A percentile compares a stretch with the other conserved stretches of the same genome.
Evolutionary conservation across 2,888 invertebrate species (phyloP).

Genomic region (Pollenia angustigena): DNA sequence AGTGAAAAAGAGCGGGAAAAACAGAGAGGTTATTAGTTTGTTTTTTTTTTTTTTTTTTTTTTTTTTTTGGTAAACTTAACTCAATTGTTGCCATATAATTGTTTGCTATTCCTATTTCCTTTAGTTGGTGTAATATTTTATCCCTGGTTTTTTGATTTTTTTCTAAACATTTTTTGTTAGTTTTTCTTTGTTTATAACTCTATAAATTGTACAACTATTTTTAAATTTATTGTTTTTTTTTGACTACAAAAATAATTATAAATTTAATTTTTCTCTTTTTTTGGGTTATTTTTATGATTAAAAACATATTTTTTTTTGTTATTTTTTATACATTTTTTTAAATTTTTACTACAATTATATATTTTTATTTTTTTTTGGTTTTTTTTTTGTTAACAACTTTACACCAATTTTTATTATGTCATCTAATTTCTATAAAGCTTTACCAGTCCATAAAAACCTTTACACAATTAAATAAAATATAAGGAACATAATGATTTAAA

Average conservation of each 20-base stretch:
- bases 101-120: conserved; percentile 37
- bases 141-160: conserved; percentile 59
- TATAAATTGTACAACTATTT: conserved; percentile 66
- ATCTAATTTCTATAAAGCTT: conserved; percentile 75
- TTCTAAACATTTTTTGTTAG: conserved; percentile 40
- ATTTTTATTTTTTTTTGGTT: neutral
- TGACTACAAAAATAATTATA: conserved; percentile 74
- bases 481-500: conserved; percentile 5
- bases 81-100: conserved; percentile 25
- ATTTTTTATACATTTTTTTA: conserved; percentile 63
- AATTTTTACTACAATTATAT: conserved; percentile 51
- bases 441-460: conserved; percentile 67
- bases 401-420: conserved; percentile 67
- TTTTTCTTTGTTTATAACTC: conserved; percentile 46
- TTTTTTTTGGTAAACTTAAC: neutral
- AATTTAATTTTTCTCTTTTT: conserved; percentile 73
- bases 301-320: conserved; percentile 49
- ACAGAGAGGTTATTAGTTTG: conserved; percentile 8
- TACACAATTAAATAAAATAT: conserved; percentile 29
- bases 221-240: conserved; percentile 40
- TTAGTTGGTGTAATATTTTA: conserved; percentile 68
- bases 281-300: conserved; percentile 64
- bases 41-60: no score
- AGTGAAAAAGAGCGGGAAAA: conserved; percentile 4
- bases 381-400: conserved; percentile 64